These are phyloP conservation scores for Callorhinus ursinus DNA, from an alignment of 2,113 vertebrate species.

Conservation along the genomic window DNA sequence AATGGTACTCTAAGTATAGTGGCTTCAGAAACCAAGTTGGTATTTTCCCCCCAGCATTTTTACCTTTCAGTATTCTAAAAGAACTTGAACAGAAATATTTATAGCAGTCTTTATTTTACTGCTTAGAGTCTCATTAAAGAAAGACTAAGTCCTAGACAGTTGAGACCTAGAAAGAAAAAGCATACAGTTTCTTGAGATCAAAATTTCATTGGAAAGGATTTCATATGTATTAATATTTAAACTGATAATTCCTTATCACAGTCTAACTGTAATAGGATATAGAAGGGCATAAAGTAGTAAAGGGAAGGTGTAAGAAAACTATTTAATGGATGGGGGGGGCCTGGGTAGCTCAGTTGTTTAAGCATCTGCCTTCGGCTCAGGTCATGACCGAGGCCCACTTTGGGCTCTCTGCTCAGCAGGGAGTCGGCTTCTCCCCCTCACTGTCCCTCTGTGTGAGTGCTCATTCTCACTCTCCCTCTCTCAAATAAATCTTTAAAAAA, in stretches of 20 bases:
- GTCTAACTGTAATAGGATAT: background rate
- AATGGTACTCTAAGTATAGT: background rate
- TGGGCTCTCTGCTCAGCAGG: too few relatives aligned
- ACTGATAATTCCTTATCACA: background rate
- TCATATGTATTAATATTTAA: slow-evolving; percentile 29
- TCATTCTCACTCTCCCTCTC: too few relatives aligned
- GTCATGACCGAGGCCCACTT: too few relatives aligned
- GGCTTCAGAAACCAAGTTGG: background rate
- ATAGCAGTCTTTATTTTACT: background rate
- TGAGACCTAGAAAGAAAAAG: background rate
- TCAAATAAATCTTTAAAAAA: too few relatives aligned
- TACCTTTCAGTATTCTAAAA: background rate
- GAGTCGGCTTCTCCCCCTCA: too few relatives aligned
- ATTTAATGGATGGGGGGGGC: background rate
- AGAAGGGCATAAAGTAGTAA: background rate
- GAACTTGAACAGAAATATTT: slow-evolving; percentile 1
- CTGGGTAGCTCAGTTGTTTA: too few relatives aligned
- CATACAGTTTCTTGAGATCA: background rate
- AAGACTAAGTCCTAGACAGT: background rate
- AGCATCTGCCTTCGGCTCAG: too few relatives aligned
- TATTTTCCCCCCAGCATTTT: background rate
- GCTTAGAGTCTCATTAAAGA: background rate
- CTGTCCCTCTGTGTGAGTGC: too few relatives aligned
- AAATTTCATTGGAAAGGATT: background rate
- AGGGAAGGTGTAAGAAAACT: background rate